phyloP scores from a whole-genome alignment of 2,888 invertebrate genomes.

The Aelia acuminata region DNA sequence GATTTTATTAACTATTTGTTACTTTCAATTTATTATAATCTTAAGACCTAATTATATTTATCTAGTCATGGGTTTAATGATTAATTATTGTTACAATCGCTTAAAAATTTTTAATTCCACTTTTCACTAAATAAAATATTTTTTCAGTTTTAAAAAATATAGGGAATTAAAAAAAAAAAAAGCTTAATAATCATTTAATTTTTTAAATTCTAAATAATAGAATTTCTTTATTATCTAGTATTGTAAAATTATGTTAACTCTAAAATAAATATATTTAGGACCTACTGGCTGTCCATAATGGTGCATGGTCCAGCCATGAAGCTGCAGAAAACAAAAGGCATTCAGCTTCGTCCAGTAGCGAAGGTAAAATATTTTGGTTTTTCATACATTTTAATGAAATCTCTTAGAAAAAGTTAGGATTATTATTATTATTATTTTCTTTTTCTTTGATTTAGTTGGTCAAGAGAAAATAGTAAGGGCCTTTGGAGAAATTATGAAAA shows the following conservation, averaged over 20 bases:
- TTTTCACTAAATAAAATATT: too few relatives aligned
- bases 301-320: slow-evolving; percentile 73
- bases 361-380: slow-evolving; percentile 67
- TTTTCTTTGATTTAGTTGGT: slow-evolving; percentile 70
- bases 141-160: too few relatives aligned
- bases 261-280: slow-evolving; percentile 69
- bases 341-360: slow-evolving; percentile 68
- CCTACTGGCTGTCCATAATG: slow-evolving; percentile 78
- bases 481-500: slow-evolving; percentile 88
- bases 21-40: too few relatives aligned
- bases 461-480: slow-evolving; percentile 90
- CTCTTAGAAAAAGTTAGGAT: slow-evolving; percentile 35
- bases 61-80: too few relatives aligned
- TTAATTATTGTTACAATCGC: too few relatives aligned
- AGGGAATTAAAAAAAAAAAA: too few relatives aligned
- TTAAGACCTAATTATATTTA: too few relatives aligned
- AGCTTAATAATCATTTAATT: too few relatives aligned
- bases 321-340: slow-evolving; percentile 64
- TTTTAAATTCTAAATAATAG: too few relatives aligned
- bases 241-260: not conserved
- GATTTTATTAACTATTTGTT: not conserved
- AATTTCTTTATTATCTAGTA: too few relatives aligned
- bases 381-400: not conserved
- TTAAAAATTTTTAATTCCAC: too few relatives aligned
- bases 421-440: not conserved